A percentile compares a stretch with the other conserved stretches of the same genome.
These are phyloP conservation scores for Pseudolaguvia tuberculata DNA, from an alignment of 2,113 vertebrate species.

Conservation along the genomic window DNA sequence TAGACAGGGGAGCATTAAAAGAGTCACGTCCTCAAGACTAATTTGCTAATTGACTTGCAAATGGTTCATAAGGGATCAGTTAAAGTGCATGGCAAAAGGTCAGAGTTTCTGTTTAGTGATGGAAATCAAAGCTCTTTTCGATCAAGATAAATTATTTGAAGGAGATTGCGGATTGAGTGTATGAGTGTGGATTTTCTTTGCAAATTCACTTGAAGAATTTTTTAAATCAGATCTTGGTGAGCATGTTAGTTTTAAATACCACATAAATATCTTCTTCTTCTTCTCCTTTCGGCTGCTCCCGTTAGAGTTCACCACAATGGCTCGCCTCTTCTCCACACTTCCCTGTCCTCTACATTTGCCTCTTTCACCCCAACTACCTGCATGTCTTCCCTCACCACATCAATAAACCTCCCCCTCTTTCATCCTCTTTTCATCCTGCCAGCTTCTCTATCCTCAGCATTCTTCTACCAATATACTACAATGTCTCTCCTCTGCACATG, in stretches of 20 bases:
- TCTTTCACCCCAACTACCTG: no score
- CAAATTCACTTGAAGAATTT: neutral
- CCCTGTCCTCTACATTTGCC: no score
- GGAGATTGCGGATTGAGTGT: neutral
- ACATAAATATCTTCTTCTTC: no score
- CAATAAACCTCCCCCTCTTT: no score
- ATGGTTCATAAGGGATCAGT: conserved; percentile 52
- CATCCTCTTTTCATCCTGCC: no score
- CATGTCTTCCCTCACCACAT: no score
- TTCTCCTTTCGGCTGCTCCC: no score
- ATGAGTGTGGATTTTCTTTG: neutral
- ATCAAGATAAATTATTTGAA: conserved; percentile 4
- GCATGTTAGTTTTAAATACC: neutral
- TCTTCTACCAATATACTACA: no score
- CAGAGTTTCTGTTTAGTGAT: conserved; percentile 42
- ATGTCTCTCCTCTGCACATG: no score
- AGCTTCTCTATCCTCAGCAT: no score
- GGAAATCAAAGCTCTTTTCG: conserved; percentile 18
- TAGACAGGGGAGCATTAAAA: conserved; percentile 51
- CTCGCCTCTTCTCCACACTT: no score
- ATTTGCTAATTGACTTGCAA: conserved; percentile 65
- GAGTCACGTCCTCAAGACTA: conserved; percentile 52
- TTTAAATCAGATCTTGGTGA: neutral
- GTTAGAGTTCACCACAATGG: no score
- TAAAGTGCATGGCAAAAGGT: conserved; percentile 58